Evolutionary conservation across 2,888 invertebrate genomes (phyloP), one percentile per base, ranked within the genome.

Genomic region (Sialis lutaria): DNA sequence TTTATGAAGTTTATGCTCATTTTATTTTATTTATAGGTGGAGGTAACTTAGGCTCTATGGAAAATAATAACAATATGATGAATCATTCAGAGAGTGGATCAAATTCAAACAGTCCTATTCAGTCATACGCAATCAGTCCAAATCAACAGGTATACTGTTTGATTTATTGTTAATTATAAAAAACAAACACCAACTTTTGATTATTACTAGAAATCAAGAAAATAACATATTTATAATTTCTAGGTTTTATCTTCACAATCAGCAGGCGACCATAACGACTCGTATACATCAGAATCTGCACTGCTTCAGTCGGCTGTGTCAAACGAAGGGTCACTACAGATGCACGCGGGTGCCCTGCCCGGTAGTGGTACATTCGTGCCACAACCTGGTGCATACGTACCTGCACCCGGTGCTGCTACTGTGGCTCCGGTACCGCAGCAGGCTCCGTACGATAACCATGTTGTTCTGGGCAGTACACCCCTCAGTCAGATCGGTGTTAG

Each of bases 391-490:
- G 42, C 42, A 9, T 34, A 33, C 13, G 35, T 35, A 5, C 4
- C 12, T 58, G 59, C 55, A 60, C 59, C 53, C 64, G 61, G 53
- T 62, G 60, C 57, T 63, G 58, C 56, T 63, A 59, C 65, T 62
- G 60, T 58, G 62, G 59, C 59, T 8, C 44, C 44, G 7, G 10
- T 12, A 30, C 22, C 63, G 60, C 63, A 63, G 61, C 54, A 64
- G 62, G 50, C 60, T 65, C 54, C 63, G 64, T 65, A 64, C 49
- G 58, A 60, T 40, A 56, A 53, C 1, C 58, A 70, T 32, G 71
- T 82, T 53, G 79, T 89, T 46, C 83, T 87, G 61, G 89, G 89
- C 37, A 84, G 85, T 54, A 89, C 89, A 46, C 88, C 90, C 1
- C 75, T 90, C 47, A 83, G 87, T 42, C 87, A 88, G 65, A 89